Base-by-base conservation (phyloP, 1,140 invertebrate species). In the Eulimnadia texana region DNA sequence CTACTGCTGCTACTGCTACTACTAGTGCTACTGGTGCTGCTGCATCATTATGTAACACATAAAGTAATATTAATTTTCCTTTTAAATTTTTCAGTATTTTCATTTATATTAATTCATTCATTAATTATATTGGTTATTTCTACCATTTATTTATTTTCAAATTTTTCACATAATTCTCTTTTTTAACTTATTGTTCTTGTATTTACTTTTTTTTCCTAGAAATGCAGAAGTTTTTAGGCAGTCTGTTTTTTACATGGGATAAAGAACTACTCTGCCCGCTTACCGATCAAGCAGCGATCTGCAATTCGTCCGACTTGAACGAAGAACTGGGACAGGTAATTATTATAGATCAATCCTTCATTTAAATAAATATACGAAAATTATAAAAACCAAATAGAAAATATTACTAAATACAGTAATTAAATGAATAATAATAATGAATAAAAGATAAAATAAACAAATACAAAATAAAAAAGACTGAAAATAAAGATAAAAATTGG, bases 301-400 rank as follows among this genome's bases (percentile, higher is more conserved):
- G 76, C 49, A 84, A 84, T 67, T 80, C 83, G n/a, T 84, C 82
- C 1, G 82, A 85, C 71, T 70, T 85, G 3, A 84, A 84, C 70
- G 83, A 85, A 68, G 82, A 84, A 62, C 72, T 84, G 19, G 82
- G 82, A 3, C 82, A 83, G 72, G 76, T 82, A 59, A 65, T 57
- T 58, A 52, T 66, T 73, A 29, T 72, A 75, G 59, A 74, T 72
- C 60, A 64, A 72, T 61, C 25, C 50, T 22, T 33, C 16, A 16
- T 50, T 42, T 42, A 59, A 2, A 24, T 54, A 3, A 24, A 24
- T 13, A 24, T 54, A 16, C 33, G 33, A 9, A 6, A 42, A 42
- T 9, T 9, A 2, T 3, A 3, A n/a, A n/a, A n/a, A n/a, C n/a
- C n/a, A n/a, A n/a, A n/a, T n/a, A n/a, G n/a, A n/a, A n/a, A n/a